Evolutionary conservation across 1,140 invertebrate genomes (phyloP).

Genomic region (Drosophila pectinifera): DNA sequence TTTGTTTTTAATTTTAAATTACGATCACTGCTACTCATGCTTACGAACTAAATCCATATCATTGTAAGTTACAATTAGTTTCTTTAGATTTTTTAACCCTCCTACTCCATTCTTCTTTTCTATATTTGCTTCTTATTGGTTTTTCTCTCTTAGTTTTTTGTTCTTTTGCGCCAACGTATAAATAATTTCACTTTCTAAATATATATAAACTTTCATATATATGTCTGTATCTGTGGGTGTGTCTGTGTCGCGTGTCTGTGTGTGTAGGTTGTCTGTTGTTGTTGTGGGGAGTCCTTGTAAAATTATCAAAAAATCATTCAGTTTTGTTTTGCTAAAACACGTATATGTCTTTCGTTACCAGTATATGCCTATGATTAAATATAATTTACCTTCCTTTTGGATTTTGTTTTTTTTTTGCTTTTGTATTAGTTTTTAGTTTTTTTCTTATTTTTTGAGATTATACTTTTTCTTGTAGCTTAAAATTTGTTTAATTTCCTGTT

Average conservation of each 20-base stretch:
- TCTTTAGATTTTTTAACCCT: constrained; percentile 40
- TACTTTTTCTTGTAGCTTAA: constrained; percentile 72
- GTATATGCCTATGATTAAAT: constrained; percentile 55
- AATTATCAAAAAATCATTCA: constrained; percentile 83
- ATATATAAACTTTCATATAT: constrained; percentile 80
- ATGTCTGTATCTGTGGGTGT: constrained; percentile 44
- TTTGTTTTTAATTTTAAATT: constrained; percentile 76
- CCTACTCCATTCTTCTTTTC: constrained; percentile 2
- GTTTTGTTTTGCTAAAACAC: constrained; percentile 70
- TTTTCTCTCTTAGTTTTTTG: constrained; percentile 30
- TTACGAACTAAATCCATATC: constrained; percentile 76
- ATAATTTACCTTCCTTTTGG: constrained; percentile 52
- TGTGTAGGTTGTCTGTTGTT: constrained; percentile 25
- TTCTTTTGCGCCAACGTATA: constrained; percentile 76
- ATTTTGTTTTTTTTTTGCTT: constrained; percentile 30
- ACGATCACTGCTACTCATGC: constrained; percentile 81
- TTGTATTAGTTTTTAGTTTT: constrained; percentile 13
- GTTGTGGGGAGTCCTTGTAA: constrained; percentile 61
- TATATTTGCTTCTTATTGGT: constrained; percentile 28
- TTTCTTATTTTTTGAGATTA: constrained; percentile 67
- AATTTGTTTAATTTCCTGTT: constrained; percentile 83
- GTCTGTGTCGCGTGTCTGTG: constrained; percentile 36
- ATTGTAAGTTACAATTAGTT: constrained; percentile 74
- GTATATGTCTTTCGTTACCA: constrained; percentile 60
- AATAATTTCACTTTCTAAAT: constrained; percentile 82